Base-by-base conservation (phyloP, 2,113 vertebrate genomes). In the Hyaena hyaena region DNA sequence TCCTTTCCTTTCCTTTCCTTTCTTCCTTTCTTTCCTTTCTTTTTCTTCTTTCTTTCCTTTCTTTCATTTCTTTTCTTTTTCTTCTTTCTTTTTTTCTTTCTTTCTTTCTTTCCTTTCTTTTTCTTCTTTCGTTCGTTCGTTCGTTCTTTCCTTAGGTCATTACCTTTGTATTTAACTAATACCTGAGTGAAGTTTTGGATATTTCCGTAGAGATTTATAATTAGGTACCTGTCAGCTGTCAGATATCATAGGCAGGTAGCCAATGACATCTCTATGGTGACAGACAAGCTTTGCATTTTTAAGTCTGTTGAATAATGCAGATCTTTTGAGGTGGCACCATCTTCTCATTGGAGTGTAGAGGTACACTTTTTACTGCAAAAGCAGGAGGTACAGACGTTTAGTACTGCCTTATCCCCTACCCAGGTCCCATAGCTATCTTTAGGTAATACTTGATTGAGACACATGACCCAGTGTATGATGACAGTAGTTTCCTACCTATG, bases 401-500 rank as follows among this genome's bases (percentile, higher is more conserved):
- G 33, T 80, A 50, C 14, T 35, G 23, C 63, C 33, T 79, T 55
- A 92, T 73, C 12, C 3, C 76, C 63, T 88, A 2, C 31, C 58
- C 28, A 2, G 19, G 7, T 14, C n/a, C 10, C 1, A 3, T 43
- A 76, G 45, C 26, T 91, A 88, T 65, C 39, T n/a, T 35, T 91
- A 84, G 58, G 19, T 81, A 63, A n/a, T 77, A 86, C 77, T 19
- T 74, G 68, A 69, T 61, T 95, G 81, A 95, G 61, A 96, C n/a
- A 82, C 23, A 53, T 68, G 73, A 90, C 39, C 7, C 16, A 28
- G 68, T 79, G 31, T 91, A 45, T 53, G 35, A 82, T 92, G 83
- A 91, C 58, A 88, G 23, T 91, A 83, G 76, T 94, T 97, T 96
- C 79, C 93, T 93, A 92, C 48, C 53, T 93, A 21, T 94, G 24